Evolutionary conservation across 2,797 vertebrate species (phyloP), one percentile per base, ranked within the genome.

Genomic region (Neosilurus mollespiculum): DNA sequence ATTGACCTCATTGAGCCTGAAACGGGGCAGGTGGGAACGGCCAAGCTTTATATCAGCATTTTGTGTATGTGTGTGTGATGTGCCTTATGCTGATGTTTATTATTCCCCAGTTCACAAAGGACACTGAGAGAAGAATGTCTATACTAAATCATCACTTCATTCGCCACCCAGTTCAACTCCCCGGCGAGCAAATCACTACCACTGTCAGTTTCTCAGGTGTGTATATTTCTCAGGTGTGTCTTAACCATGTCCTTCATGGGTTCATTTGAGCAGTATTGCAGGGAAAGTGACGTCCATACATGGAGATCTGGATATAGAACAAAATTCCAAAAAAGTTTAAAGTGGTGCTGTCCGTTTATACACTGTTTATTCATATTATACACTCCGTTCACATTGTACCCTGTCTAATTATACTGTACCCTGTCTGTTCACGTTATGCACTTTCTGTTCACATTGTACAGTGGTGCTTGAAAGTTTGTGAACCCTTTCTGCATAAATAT

Each of bases 61-160:
- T 20, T 11, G 15, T 56, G 62, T 22, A 56, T 80, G 20, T 4
- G 30, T 56, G 37, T 78, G 22, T 56, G 64, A 30, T 79, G 54
- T 78, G 22, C 2, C 2, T 69, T 30, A 26, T 81, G 61, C 12
- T 83, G 1, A 70, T 70, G 20, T 5, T 0, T 82, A 1, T 87
- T n/a, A 49, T 71, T 22, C 79, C 58, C 83, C 87, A 99, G 98
- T 97, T 99, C 92, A 97, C 96, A 86, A 91, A 95, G 11, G 92
- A 96, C 90, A 91, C 94, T 9, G 92, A 92, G 87, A 96, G 92
- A 91, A 97, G 94, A 80, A 92, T 94, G 91, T 88, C 93, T 0
- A 94, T 98, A 12, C 90, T 99, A 71, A 95, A 94, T 84, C 95
- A 99, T 89, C 98, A 99, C 89, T 99, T 99, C 90, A 91, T 98